These are phyloP conservation scores for Cyrtorhinus lividipennis DNA, from an alignment of 1,140 invertebrate species.

Conservation along the genomic window DNA sequence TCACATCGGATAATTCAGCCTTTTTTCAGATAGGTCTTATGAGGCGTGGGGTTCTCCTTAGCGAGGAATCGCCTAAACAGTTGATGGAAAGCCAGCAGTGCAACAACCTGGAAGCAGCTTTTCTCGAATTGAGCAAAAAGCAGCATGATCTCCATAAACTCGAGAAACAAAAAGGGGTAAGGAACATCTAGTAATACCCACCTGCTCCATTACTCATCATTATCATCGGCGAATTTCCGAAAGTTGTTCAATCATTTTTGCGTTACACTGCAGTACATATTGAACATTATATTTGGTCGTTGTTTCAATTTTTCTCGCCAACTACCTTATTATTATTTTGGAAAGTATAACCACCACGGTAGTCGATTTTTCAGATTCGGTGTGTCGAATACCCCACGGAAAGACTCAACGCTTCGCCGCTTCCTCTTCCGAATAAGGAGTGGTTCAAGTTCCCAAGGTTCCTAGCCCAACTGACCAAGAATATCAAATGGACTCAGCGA, in stretches of 20 bases:
- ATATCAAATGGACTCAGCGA: constrained; percentile 17
- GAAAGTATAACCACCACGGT: no score
- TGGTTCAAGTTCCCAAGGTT: constrained; percentile 20
- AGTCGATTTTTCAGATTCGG: not conserved
- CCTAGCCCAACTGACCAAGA: constrained; percentile 20
- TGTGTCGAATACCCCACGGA: not conserved
- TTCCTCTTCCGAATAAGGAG: constrained; percentile 10
- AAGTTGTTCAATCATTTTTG: no score
- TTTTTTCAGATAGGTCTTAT: constrained; percentile 39
- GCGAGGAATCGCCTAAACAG: constrained; percentile 37
- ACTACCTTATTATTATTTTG: no score
- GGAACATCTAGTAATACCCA: not conserved
- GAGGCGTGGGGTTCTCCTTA: constrained; percentile 40
- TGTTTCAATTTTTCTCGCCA: no score
- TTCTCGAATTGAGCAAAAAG: constrained; percentile 34
- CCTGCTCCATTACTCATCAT: not conserved
- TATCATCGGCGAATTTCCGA: no score
- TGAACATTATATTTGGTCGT: no score
- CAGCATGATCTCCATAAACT: constrained; percentile 11
- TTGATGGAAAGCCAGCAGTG: constrained; percentile 33
- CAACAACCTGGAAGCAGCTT: constrained; percentile 40
- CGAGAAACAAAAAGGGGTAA: constrained; percentile 1
- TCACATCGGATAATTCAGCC: not conserved
- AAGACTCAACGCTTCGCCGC: not conserved
- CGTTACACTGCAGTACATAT: no score